Conservation (phyloP, 1,140 invertebrate genomes). For the Helicoverpa armigera region DNA sequence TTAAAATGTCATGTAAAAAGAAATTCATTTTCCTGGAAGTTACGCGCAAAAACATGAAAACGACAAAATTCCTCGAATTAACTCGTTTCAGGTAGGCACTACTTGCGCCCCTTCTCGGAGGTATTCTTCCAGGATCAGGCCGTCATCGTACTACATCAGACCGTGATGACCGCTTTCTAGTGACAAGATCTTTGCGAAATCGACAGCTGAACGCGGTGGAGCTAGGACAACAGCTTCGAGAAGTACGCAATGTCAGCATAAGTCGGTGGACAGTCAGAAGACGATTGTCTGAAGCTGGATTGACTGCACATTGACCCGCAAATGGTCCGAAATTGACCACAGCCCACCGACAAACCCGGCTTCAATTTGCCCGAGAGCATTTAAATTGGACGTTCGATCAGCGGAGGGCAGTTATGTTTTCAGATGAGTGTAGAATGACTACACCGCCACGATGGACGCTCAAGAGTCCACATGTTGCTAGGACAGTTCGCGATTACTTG, state of each 20-base stretch:
- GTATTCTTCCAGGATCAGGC: slow-evolving; percentile 23
- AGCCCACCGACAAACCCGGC: slow-evolving; percentile 40
- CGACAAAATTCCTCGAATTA: too few relatives aligned
- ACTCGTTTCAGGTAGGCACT: too few relatives aligned
- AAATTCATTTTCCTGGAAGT: too few relatives aligned
- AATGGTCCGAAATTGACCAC: slow-evolving; percentile 25
- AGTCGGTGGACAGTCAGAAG: background rate
- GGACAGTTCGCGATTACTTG: too few relatives aligned
- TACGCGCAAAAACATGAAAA: too few relatives aligned
- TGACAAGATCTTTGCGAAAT: background rate
- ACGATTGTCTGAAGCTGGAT: background rate
- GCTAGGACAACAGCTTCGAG: background rate
- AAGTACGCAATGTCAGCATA: background rate
- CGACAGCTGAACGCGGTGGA: too few relatives aligned
- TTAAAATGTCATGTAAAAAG: too few relatives aligned
- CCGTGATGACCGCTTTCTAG: slow-evolving; percentile 51
- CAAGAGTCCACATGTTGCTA: slow-evolving; percentile 18
- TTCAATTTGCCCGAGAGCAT: slow-evolving; percentile 56
- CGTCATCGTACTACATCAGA: slow-evolving; percentile 35
- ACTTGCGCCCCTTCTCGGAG: too few relatives aligned
- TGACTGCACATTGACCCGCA: background rate
- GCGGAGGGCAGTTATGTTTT: slow-evolving; percentile 52
- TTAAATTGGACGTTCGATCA: slow-evolving; percentile 54
- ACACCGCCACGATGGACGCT: slow-evolving; percentile 41
- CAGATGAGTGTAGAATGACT: slow-evolving; percentile 53